A percentile compares a stretch with the other conserved stretches of the same genome.
Conservation (phyloP, 2,888 invertebrate species). For the Pseudococcus jackbeardsleyi region DNA sequence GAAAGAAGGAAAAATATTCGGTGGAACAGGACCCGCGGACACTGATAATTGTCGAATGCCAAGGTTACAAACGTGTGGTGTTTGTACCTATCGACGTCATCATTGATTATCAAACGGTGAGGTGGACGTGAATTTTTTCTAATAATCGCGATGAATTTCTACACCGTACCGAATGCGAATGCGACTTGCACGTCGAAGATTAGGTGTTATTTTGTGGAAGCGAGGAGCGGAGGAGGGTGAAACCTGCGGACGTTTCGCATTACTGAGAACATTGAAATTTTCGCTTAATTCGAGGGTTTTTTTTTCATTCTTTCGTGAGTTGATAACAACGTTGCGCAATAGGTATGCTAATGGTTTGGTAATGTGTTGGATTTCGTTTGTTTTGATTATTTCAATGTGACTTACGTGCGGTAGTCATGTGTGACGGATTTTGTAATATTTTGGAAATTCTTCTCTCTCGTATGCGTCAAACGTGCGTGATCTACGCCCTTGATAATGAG, state of each 20-base stretch:
- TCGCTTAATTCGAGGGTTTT: conserved; percentile 17
- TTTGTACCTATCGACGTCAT: conserved; percentile 47
- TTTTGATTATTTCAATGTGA: conserved; percentile 51
- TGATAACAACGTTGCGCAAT: conserved; percentile 51
- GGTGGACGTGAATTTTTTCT: background rate
- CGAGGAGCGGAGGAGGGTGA: background rate
- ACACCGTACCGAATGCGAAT: background rate
- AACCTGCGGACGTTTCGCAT: conserved; percentile 21
- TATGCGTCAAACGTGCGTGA: background rate
- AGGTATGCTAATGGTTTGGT: conserved; percentile 52
- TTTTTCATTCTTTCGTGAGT: conserved; percentile 4
- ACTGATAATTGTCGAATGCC: conserved; percentile 49
- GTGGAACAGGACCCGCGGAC: conserved; percentile 52
- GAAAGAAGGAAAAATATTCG: conserved; percentile 45
- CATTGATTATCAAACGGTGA: background rate
- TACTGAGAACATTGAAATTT: conserved; percentile 13
- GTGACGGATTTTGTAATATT: conserved; percentile 47
- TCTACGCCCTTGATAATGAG: background rate
- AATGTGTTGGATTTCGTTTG: conserved; percentile 51
- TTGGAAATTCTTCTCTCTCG: background rate
- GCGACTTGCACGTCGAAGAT: background rate
- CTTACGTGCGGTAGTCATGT: conserved; percentile 16
- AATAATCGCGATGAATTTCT: conserved; percentile 6
- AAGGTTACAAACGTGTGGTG: conserved; percentile 52
- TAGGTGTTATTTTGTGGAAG: background rate